Conservation (phyloP, 2,888 invertebrate genomes). For the Agrotis clavis region DNA sequence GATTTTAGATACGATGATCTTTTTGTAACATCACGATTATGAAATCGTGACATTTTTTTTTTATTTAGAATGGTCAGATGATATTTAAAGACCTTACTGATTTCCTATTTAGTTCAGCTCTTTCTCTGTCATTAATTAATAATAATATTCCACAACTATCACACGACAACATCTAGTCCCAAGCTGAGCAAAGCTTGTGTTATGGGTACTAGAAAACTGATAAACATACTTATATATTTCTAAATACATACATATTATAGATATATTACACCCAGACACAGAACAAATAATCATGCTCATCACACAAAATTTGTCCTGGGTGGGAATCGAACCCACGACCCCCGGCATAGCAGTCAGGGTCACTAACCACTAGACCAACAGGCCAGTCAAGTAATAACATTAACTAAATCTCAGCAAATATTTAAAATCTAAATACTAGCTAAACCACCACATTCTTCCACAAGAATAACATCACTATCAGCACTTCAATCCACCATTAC, state of each 20-base stretch:
- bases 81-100: neutral
- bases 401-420: neutral
- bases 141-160: too few species aligned
- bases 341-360: too few species aligned
- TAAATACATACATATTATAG: too few species aligned
- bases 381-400: neutral
- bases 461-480: constrained; percentile 54
- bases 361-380: too few species aligned
- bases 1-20: constrained; percentile 24
- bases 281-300: too few species aligned
- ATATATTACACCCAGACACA: too few species aligned
- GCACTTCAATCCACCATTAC: constrained; percentile 60
- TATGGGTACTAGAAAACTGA: too few species aligned
- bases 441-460: constrained; percentile 14
- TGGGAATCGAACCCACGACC: too few species aligned
- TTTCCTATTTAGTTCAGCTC: neutral
- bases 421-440: constrained; percentile 2
- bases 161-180: too few species aligned
- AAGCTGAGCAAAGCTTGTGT: too few species aligned
- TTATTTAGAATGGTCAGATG: neutral
- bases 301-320: too few species aligned
- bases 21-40: constrained; percentile 17
- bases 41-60: neutral
- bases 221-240: too few species aligned
- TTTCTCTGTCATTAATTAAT: neutral